Base-by-base conservation (phyloP, 2,113 vertebrate species). In the Equus przewalskii region DNA sequence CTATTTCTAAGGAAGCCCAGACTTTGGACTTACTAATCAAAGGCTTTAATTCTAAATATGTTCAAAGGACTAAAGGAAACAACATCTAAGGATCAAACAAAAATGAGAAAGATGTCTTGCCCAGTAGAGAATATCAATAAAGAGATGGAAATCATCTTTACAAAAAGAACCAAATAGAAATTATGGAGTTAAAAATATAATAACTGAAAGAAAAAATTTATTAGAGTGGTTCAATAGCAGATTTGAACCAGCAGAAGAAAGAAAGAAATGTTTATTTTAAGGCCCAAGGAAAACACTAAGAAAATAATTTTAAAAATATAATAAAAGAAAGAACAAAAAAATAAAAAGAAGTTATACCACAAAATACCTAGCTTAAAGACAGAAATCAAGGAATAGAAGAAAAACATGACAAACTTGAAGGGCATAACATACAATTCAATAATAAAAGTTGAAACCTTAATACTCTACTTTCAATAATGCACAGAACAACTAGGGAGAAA, bases 231-330 rank as follows among this genome's bases (percentile, higher is more conserved):
- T 72, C 26, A 96, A 72, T 46, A 89, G 11, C 21, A 85, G 30
- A 90, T 79, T 36, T 54, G 12, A 90, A 46, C n/a, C 18, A 33
- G 2, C n/a, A 85, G 16, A 46, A 51, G 36, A 58, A 64, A 65
- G 54, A 69, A 81, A 62, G 46, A n/a, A 24, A 76, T 76, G 19
- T 84, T 95, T 83, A 76, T 69, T 82, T 92, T 58, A 65, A 87
- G 36, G 24, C 7, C 46, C 30, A 73, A 73, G 8, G 15, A 30
- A 79, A 73, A n/a, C 19, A 46, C 26, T 41, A 41, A 80, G 46
- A 72, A 92, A 75, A 75, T 82, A 8, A 24, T 30, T 75, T 75
- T 51, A 60, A 51, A 44, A 69, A 60, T 54, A 36, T 14, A 83
- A 65, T 76, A 22, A 95, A 84, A 69, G 60, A 51, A 58, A 80